Evolutionary conservation across 1,140 invertebrate species (phyloP).

Genomic region (Proctacanthus coquilletti): DNA sequence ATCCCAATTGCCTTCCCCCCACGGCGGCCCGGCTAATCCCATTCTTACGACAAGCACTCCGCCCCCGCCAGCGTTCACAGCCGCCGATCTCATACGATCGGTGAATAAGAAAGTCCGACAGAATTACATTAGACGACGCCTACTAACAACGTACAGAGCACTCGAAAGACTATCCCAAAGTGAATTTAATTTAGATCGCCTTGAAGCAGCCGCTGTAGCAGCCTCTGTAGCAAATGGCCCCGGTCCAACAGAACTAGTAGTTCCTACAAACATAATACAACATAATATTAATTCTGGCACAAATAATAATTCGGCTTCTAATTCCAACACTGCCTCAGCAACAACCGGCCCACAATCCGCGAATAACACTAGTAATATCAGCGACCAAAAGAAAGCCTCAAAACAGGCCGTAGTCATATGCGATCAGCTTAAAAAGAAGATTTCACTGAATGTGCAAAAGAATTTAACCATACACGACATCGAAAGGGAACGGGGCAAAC

Average conservation of each 20-base stretch:
- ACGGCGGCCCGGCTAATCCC: conserved; percentile 42
- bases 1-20: conserved; percentile 56
- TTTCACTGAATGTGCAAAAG: not conserved
- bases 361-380: not conserved
- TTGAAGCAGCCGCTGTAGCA: conserved; percentile 36
- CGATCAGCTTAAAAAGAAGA: not conserved
- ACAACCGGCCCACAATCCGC: conserved; percentile 13
- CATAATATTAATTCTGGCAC: conserved; percentile 13
- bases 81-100: conserved; percentile 57
- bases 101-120: conserved; percentile 72
- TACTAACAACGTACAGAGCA: conserved; percentile 67
- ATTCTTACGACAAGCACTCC: conserved; percentile 33
- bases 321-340: conserved; percentile 6
- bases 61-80: conserved; percentile 40
- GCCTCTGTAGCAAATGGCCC: conserved; percentile 9
- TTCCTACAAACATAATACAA: conserved; percentile 21
- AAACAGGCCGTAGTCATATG: not conserved
- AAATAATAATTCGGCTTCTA: conserved; percentile 1
- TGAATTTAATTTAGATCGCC: conserved; percentile 61
- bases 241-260: conserved; percentile 16
- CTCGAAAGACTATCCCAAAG: conserved; percentile 65
- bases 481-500: conserved; percentile 64
- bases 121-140: conserved; percentile 52
- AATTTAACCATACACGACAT: conserved; percentile 58
- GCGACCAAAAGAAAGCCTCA: not conserved